These are phyloP conservation scores for Callospermophilus lateralis DNA, from an alignment of 2,113 vertebrate species.

Conservation along the genomic window DNA sequence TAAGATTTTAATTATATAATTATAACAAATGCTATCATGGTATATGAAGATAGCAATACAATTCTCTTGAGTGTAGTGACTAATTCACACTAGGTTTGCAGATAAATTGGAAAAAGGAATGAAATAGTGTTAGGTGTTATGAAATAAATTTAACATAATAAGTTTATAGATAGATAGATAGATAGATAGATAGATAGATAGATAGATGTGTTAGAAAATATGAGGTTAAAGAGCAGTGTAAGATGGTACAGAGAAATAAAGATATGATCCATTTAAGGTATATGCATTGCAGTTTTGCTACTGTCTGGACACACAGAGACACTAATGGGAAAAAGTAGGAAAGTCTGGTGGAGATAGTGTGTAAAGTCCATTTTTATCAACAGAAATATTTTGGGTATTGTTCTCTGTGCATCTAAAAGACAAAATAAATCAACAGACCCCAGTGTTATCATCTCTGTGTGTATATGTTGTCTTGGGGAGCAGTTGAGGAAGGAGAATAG, in stretches of 20 bases:
- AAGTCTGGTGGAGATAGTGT: not conserved
- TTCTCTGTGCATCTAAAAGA: not conserved
- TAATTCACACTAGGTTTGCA: not conserved
- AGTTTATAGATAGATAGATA: too few species aligned
- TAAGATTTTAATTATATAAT: not conserved
- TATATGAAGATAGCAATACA: not conserved
- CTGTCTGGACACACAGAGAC: rapidly evolving
- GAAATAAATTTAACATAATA: not conserved
- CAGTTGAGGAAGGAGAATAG: rapidly evolving
- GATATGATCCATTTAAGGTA: not conserved
- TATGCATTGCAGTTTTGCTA: not conserved
- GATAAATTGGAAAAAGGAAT: not conserved
- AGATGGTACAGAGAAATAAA: not conserved
- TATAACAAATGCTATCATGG: not conserved
- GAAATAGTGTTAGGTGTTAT: not conserved
- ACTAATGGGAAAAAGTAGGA: not conserved
- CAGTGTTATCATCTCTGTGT: not conserved
- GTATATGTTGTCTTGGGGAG: rapidly evolving
- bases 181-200: not conserved
- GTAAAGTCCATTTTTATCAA: not conserved
- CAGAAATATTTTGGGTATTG: not conserved
- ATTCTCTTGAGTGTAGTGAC: not conserved
- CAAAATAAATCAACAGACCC: not conserved
- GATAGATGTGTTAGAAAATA: not conserved
- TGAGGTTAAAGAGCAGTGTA: not conserved